phyloP scores from a whole-genome alignment of 2,113 vertebrate genomes.

The Mastomys coucha region DNA sequence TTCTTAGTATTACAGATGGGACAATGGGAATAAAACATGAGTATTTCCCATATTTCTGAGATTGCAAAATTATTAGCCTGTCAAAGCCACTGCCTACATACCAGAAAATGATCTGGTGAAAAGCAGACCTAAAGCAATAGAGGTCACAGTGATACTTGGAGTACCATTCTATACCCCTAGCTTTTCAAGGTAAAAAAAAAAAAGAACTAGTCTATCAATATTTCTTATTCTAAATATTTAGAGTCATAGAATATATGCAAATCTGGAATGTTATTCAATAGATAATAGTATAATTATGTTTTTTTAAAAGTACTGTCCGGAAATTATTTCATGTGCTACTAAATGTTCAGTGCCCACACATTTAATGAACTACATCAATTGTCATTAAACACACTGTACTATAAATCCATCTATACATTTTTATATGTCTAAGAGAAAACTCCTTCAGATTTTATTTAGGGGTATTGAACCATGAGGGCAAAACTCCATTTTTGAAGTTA shows the following conservation, averaged over 20 bases:
- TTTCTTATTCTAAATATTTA: constrained; percentile 44
- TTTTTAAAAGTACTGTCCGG: constrained; percentile 64
- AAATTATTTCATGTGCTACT: constrained; percentile 29
- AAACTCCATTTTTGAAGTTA: constrained; percentile 55
- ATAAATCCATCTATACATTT: not conserved
- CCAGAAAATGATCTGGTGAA: constrained; percentile 55
- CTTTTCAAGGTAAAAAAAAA: constrained; percentile 57
- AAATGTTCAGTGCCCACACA: constrained; percentile 43
- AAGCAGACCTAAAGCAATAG: constrained; percentile 32
- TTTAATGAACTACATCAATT: constrained; percentile 29
- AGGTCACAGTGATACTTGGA: constrained; percentile 65
- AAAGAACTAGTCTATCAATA: constrained; percentile 60
- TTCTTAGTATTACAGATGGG: constrained; percentile 52
- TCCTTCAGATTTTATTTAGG: constrained; percentile 59
- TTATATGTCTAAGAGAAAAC: constrained; percentile 54
- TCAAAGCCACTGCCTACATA: constrained; percentile 42
- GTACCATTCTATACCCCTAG: constrained; percentile 50
- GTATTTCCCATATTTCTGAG: constrained; percentile 50
- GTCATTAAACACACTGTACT: not conserved
- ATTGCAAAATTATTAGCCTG: constrained; percentile 27
- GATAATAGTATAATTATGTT: constrained; percentile 43
- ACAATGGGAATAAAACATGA: constrained; percentile 44
- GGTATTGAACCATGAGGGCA: constrained; percentile 36
- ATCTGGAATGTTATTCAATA: constrained; percentile 69
- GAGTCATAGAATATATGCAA: constrained; percentile 70